phyloP scores from a whole-genome alignment of 2,797 vertebrate genomes.

The Siniperca obscura region DNA sequence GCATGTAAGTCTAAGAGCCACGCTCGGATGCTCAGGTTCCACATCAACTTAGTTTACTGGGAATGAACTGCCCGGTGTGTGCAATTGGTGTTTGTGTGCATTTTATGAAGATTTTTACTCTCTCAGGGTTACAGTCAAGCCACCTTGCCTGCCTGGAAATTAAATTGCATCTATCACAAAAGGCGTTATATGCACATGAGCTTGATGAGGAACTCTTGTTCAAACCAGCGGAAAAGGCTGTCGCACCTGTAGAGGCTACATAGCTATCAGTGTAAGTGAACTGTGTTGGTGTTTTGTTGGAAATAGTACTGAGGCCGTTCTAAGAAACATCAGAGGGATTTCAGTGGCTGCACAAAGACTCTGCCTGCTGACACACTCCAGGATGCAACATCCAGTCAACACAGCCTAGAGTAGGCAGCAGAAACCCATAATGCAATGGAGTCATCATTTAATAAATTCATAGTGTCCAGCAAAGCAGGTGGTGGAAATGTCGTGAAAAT shows the following conservation, averaged over 20 bases:
- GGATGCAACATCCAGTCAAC: conserved; percentile 51
- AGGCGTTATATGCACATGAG: conserved; percentile 26
- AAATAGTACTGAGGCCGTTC: conserved; percentile 22
- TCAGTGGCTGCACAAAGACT: conserved; percentile 52
- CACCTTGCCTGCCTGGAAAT: conserved; percentile 7
- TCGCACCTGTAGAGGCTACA: conserved; percentile 66
- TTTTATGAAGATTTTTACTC: not conserved
- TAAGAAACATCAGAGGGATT: conserved; percentile 25
- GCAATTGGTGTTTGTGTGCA: not conserved
- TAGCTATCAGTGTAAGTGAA: conserved; percentile 10
- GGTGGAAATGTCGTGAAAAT: not conserved
- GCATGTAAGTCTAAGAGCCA: not conserved
- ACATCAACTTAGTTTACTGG: conserved; percentile 53
- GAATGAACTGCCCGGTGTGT: not conserved
- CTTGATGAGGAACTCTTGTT: conserved; percentile 20
- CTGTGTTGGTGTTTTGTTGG: conserved; percentile 22
- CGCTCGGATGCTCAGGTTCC: conserved; percentile 6
- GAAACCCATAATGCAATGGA: conserved; percentile 14
- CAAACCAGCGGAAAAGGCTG: conserved; percentile 29
- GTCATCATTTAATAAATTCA: conserved; percentile 16
- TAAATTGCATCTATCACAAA: conserved; percentile 15
- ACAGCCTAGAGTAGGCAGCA: conserved; percentile 35
- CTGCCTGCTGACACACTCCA: conserved; percentile 44
- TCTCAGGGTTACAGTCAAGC: conserved; percentile 8
- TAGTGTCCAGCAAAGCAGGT: conserved; percentile 17